A percentile compares a stretch with the other conserved stretches of the same genome.
These are phyloP conservation scores for Vicugna pacos DNA, from an alignment of 2,113 vertebrate genomes.

Conservation along the genomic window DNA sequence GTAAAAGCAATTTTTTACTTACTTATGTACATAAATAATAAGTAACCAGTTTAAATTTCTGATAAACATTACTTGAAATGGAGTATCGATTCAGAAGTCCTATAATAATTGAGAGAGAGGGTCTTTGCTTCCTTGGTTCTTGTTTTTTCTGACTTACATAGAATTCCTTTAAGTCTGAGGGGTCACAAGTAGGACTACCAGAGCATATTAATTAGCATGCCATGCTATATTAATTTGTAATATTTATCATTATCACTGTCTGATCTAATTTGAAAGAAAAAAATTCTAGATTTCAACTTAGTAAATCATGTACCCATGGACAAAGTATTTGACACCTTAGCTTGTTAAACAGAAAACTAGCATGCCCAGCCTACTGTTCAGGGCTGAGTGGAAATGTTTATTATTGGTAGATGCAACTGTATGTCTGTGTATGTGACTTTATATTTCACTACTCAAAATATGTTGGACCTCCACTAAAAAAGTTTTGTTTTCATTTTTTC, in stretches of 20 bases:
- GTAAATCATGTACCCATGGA: not conserved
- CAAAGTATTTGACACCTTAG: not conserved
- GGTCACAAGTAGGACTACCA: not conserved
- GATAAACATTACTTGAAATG: not conserved
- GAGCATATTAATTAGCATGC: not conserved
- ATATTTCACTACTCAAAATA: not conserved
- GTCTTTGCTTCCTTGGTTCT: not conserved
- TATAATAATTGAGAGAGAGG: not conserved
- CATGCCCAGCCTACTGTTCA: accelerated
- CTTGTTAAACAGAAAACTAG: not conserved
- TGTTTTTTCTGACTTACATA: not conserved
- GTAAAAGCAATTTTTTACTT: not conserved
- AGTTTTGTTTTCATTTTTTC: not conserved
- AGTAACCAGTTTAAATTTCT: not conserved
- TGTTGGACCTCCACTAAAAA: not conserved
- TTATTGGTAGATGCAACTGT: not conserved
- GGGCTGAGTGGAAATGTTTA: not conserved
- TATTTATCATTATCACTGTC: not conserved
- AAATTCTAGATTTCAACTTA: not conserved
- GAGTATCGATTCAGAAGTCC: not conserved
- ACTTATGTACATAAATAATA: not conserved
- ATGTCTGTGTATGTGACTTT: not conserved
- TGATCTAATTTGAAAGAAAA: not conserved
- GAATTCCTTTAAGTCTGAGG: not conserved
- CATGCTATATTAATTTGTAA: not conserved